Evolutionary conservation across 2,888 invertebrate species (phyloP), one percentile per base, ranked within the genome.

Genomic region (Eilema caniola): DNA sequence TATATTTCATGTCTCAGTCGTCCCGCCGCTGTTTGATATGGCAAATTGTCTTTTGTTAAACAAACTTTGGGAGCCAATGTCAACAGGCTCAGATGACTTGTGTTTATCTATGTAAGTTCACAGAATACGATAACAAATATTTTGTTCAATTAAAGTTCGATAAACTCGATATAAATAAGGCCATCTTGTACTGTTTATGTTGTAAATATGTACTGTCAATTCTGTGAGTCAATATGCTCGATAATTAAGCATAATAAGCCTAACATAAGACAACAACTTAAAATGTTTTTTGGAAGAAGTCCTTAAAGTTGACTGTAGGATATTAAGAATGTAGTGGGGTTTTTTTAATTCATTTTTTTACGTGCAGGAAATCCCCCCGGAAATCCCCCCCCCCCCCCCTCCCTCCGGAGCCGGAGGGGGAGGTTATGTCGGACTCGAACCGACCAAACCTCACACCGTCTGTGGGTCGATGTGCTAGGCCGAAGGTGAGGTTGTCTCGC

Each of bases 1-100:
- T 63, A 57, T 63, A 41, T 69, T 59, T 33, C 53, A 69, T 69
- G 33, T 37, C 33, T 37, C 33, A 65, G 63, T 24, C 31, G 47
- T 37, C 25, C 24, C 28, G n/a, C 3, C 37, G 10, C 23, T 69
- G 53, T 70, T 70, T 66, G 65, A 61, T 61, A 56, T 73, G 69
- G 66, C 71, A 71, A 79, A 79, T 79, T 73, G 73, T 71, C 65
- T 79, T 69, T 79, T 71, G 57, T 69, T 70, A 31, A 20, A 56
- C 63, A 41, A 81, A 75, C 37, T 75, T 65, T 62, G 14, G 33
- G 66, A 62, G 57, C 59, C 56, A 75, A 79, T 70, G 73, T 73
- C 75, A 78, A 73, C 69, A 64, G 24, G 20, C n/a, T 24, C 24
- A 25, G 53, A 60, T 78, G 67, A 69, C 62, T 66, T 74, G n/a